These are phyloP conservation scores for Anoplopoma fimbria DNA, from an alignment of 2,113 vertebrate species.

Conservation along the genomic window DNA sequence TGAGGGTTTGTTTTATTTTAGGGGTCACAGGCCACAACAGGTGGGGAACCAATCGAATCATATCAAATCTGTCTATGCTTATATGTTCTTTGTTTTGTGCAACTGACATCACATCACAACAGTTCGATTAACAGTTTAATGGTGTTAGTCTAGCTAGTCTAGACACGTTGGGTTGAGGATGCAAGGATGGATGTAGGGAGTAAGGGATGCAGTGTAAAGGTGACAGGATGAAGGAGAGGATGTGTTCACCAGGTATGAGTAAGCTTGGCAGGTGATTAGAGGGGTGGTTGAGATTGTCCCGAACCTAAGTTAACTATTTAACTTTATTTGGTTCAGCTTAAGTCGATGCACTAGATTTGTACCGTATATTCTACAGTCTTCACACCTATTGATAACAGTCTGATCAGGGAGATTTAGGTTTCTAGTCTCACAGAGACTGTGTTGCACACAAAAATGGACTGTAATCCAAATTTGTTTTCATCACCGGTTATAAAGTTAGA, in stretches of 20 bases:
- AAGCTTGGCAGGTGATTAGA: neutral
- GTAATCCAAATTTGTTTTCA: too few species aligned
- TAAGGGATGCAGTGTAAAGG: neutral
- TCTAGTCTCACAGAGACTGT: too few species aligned
- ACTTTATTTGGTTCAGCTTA: neutral
- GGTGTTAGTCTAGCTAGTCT: neutral
- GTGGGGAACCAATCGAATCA: neutral
- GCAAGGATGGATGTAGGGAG: neutral
- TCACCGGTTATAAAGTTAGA: too few species aligned
- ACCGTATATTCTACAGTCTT: too few species aligned
- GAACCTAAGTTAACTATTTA: neutral
- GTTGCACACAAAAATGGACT: too few species aligned
- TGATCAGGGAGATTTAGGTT: too few species aligned
- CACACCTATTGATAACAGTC: too few species aligned
- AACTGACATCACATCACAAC: neutral
- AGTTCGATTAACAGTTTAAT: too few species aligned
- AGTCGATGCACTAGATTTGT: too few species aligned
- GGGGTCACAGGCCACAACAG: neutral
- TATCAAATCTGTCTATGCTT: neutral
- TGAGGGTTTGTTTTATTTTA: neutral
- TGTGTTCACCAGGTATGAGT: neutral
- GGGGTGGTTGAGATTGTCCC: neutral
- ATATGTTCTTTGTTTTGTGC: neutral
- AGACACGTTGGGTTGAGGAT: neutral
- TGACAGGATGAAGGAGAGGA: neutral